A percentile compares a stretch with the other conserved stretches of the same genome.
Conservation (phyloP, 2,113 vertebrate species). For the Rafetus swinhoei region DNA sequence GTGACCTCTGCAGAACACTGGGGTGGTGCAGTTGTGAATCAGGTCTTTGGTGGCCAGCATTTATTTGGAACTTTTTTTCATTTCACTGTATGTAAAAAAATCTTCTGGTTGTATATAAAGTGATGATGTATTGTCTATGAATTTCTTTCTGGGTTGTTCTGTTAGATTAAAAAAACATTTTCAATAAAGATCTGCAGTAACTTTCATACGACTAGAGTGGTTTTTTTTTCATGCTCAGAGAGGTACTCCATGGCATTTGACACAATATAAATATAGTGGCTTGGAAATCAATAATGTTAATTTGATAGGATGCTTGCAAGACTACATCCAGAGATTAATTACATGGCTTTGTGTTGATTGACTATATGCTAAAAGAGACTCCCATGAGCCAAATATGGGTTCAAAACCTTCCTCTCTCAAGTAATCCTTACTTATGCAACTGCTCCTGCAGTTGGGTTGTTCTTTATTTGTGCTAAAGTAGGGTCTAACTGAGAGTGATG, state of each 20-base stretch:
- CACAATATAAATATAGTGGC: not conserved
- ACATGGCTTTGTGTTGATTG: not conserved
- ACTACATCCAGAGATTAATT: not conserved
- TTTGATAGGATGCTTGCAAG: not conserved
- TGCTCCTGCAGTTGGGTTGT: not conserved
- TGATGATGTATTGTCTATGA: conserved; percentile 12
- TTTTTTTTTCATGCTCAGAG: conserved; percentile 66
- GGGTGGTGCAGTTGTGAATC: conserved; percentile 38
- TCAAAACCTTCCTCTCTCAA: not conserved
- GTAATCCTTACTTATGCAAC: not conserved
- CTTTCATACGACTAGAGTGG: conserved; percentile 54
- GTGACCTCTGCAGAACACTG: not conserved
- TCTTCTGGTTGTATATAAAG: conserved; percentile 40
- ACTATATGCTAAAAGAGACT: not conserved
- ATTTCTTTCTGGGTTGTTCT: conserved; percentile 74
- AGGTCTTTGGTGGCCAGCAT: conserved; percentile 49
- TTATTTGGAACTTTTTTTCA: conserved; percentile 44
- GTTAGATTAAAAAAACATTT: conserved; percentile 62
- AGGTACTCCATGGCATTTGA: not conserved
- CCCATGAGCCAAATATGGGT: not conserved
- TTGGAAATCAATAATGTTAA: not conserved
- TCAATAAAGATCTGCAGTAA: conserved; percentile 77
- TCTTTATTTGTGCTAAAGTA: fast-evolving
- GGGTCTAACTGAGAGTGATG: not conserved
- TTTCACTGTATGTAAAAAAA: conserved; percentile 56